Conservation (phyloP, 2,113 vertebrate species). For the Rattus norvegicus region DNA sequence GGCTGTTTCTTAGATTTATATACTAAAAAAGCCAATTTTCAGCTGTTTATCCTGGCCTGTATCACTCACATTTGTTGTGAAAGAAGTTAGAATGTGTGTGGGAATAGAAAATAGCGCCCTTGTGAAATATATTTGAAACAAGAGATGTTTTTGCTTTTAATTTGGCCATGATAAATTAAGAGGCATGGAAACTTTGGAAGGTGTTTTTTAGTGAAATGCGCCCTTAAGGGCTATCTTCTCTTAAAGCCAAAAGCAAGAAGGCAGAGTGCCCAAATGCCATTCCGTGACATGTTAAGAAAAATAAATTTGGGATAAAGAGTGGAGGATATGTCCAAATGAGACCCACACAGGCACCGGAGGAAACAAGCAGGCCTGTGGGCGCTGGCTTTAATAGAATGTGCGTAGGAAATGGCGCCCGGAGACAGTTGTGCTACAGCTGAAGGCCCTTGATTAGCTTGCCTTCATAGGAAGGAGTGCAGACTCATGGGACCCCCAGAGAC, state of each 20-base stretch:
- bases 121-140: neutral
- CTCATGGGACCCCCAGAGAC: neutral
- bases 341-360: neutral
- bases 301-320: constrained; percentile 18
- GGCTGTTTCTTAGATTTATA: constrained; percentile 38
- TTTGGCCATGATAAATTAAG: neutral
- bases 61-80: neutral
- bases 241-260: constrained; percentile 46
- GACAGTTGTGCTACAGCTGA: constrained; percentile 15
- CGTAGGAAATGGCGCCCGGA: neutral
- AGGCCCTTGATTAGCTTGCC: neutral
- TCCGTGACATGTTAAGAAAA: neutral
- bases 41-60: constrained; percentile 16
- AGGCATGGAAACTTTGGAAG: neutral
- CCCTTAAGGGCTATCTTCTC: neutral
- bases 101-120: neutral
- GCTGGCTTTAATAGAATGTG: neutral
- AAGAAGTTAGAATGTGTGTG: neutral
- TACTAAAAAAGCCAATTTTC: neutral
- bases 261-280: constrained; percentile 23
- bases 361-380: neutral
- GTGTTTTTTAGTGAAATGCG: neutral
- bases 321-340: neutral
- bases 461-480: neutral
- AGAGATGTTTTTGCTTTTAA: neutral